These are phyloP conservation scores for Agrotis clavis DNA, from an alignment of 2,888 invertebrate species.

Conservation along the genomic window DNA sequence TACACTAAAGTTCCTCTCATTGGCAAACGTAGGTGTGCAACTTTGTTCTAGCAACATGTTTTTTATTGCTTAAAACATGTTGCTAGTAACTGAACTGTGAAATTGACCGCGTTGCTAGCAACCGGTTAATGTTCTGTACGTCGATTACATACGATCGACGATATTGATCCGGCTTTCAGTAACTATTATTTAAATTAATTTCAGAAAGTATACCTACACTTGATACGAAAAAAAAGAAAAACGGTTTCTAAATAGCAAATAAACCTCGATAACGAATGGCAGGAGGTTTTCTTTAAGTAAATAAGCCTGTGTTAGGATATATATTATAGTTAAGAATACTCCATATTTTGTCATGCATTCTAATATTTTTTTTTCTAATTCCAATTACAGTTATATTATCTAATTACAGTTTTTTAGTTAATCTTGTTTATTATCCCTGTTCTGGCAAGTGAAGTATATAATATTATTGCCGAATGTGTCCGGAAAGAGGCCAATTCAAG, in stretches of 20 bases:
- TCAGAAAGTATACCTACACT: background rate
- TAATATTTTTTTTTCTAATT: too few relatives aligned
- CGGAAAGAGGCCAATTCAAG: background rate
- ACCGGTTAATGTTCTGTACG: background rate
- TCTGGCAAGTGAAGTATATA: background rate
- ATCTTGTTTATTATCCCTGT: background rate
- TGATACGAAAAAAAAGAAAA: too few relatives aligned
- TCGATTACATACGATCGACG: background rate
- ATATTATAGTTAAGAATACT: background rate
- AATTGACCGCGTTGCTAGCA: background rate
- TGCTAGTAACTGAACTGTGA: background rate
- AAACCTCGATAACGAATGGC: too few relatives aligned
- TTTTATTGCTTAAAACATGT: background rate
- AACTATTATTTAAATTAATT: background rate
- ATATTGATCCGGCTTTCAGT: background rate
- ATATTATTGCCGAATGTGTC: background rate
- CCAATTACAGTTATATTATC: too few relatives aligned
- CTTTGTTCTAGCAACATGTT: background rate
- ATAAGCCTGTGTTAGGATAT: too few relatives aligned
- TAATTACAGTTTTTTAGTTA: conserved; percentile 14
- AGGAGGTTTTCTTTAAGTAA: too few relatives aligned
- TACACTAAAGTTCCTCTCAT: conserved; percentile 5
- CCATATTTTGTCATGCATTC: background rate
- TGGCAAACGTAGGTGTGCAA: background rate
- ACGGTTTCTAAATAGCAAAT: too few relatives aligned